phyloP scores from a whole-genome alignment of 1,140 invertebrate genomes.

The Yoshiicerus persimilis region DNA sequence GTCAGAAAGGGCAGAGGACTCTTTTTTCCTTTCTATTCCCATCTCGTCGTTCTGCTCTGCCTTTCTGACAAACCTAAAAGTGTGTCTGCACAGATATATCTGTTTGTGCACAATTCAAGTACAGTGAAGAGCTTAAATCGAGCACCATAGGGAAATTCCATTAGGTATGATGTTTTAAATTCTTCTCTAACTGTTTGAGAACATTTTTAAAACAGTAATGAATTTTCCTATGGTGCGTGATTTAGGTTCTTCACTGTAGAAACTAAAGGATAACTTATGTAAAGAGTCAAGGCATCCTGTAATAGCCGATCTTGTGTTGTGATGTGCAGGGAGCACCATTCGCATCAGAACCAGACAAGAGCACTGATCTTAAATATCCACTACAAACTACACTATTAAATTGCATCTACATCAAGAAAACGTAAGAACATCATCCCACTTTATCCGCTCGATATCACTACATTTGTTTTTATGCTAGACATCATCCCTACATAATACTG shows the following conservation, averaged over 20 bases:
- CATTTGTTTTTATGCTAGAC: neutral
- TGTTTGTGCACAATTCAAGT: neutral
- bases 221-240: no score
- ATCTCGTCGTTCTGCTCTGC: neutral
- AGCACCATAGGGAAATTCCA: no score
- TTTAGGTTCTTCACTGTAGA: no score
- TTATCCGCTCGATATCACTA: neutral
- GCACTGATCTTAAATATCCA: neutral
- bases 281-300: neutral
- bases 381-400: neutral
- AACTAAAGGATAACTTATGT: slow-evolving; percentile 6
- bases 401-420: neutral
- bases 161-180: no score
- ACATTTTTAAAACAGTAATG: no score
- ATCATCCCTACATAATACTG: neutral
- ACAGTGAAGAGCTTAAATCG: no score
- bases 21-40: neutral
- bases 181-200: no score
- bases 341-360: neutral
- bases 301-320: neutral
- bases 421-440: neutral
- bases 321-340: neutral
- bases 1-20: neutral
- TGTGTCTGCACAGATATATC: neutral
- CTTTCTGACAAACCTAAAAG: neutral